Conservation (phyloP, 2,888 invertebrate genomes). For the Pelosia muscerda region DNA sequence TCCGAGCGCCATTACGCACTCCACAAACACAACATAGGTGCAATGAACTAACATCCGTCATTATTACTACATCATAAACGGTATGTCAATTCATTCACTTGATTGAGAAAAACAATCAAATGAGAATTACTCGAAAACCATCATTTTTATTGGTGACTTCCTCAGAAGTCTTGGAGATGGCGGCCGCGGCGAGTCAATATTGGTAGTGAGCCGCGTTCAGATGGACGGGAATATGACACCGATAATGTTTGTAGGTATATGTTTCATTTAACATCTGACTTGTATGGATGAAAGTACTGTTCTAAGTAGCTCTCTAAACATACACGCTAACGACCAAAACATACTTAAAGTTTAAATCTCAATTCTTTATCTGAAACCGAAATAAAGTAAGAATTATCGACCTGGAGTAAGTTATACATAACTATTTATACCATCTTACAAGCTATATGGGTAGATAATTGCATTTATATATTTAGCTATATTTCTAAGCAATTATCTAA, state of each 20-base stretch:
- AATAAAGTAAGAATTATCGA: not conserved
- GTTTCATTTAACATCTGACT: not conserved
- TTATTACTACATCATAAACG: constrained; percentile 44
- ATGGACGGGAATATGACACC: not conserved
- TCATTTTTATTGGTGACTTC: constrained; percentile 23
- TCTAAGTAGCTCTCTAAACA: not conserved
- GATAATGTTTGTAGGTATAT: not conserved
- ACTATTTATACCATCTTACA: not conserved
- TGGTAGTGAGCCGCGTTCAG: not conserved
- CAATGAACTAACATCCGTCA: constrained; percentile 61
- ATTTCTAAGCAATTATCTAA: not conserved
- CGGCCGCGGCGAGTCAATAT: constrained; percentile 16
- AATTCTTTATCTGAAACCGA: not conserved
- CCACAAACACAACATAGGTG: constrained; percentile 56
- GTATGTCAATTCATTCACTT: constrained; percentile 23
- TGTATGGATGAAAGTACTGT: not conserved
- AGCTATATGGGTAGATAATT: not conserved
- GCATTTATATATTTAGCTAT: too few relatives aligned
- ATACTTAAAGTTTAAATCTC: not conserved
- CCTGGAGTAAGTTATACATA: not conserved
- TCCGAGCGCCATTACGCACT: constrained; percentile 56
- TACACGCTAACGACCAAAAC: not conserved
- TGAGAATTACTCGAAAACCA: constrained; percentile 15
- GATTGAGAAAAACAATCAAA: constrained; percentile 19
- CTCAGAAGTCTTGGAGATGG: constrained; percentile 15